A percentile compares a stretch with the other conserved stretches of the same genome.
These are phyloP conservation scores for Orestias chungarensis DNA, from an alignment of 2,797 vertebrate species.

Conservation along the genomic window DNA sequence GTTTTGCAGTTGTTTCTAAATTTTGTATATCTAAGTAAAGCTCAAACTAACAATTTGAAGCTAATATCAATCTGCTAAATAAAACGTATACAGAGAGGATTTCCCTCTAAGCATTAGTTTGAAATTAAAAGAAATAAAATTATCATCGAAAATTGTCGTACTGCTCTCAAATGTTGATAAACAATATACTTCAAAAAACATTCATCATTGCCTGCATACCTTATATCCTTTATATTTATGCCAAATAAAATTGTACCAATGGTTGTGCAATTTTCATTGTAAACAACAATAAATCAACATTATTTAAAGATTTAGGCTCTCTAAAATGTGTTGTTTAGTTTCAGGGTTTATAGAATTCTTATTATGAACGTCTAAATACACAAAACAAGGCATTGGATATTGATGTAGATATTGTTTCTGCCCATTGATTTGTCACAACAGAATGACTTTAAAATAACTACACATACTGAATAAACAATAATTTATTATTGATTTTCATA, in stretches of 20 bases:
- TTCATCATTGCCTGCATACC: background rate
- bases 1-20: background rate
- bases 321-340: background rate
- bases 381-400: background rate
- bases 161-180: background rate
- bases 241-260: background rate
- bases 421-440: too few species aligned
- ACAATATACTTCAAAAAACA: too few species aligned
- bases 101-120: background rate
- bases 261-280: background rate
- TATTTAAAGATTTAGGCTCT: background rate
- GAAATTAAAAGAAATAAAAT: background rate
- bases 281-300: background rate
- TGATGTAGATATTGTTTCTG: too few species aligned
- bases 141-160: too few species aligned
- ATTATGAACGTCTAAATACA: background rate
- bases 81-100: background rate
- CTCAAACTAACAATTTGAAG: background rate
- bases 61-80: background rate
- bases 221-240: background rate
- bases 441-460: too few species aligned
- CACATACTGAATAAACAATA: background rate
- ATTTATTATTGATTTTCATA: too few species aligned
- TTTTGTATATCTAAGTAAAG: background rate
- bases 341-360: background rate